These are phyloP conservation scores for Pantherophis guttatus DNA, from an alignment of 2,113 vertebrate species.

Conservation along the genomic window DNA sequence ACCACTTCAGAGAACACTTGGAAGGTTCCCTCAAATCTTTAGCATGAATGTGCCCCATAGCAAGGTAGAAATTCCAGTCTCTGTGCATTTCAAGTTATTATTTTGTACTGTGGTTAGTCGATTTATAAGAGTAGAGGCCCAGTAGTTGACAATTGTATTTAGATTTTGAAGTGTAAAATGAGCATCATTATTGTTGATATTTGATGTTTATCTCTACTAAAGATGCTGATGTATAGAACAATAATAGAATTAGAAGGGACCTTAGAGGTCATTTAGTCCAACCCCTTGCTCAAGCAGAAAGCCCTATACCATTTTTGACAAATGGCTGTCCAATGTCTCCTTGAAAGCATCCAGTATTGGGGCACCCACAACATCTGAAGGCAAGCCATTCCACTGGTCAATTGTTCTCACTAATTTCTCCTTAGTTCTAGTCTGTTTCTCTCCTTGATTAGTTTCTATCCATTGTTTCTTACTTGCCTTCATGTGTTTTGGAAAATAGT, in stretches of 20 bases:
- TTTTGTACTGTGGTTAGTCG: not conserved
- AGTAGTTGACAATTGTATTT: not conserved
- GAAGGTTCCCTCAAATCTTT: not conserved
- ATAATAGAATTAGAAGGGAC: not conserved
- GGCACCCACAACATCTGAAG: not conserved
- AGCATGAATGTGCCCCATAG: not conserved
- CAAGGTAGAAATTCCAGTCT: not conserved
- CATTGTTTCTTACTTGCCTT: not conserved
- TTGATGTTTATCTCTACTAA: not conserved
- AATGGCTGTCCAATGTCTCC: not conserved
- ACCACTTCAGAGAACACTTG: not conserved
- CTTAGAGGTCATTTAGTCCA: not conserved
- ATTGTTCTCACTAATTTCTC: not conserved
- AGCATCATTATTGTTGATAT: not conserved
- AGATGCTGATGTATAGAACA: not conserved
- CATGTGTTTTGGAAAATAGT: not conserved
- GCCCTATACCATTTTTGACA: not conserved
- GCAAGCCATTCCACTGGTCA: not conserved
- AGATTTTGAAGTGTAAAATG: not conserved
- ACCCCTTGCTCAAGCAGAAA: not conserved
- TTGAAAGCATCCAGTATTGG: not conserved
- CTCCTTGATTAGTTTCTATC: not conserved
- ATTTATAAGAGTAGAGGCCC: not conserved
- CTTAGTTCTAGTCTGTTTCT: not conserved
- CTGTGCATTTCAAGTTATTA: not conserved